These are phyloP conservation scores for Turnix velox DNA, from an alignment of 2,113 vertebrate genomes.

Conservation along the genomic window DNA sequence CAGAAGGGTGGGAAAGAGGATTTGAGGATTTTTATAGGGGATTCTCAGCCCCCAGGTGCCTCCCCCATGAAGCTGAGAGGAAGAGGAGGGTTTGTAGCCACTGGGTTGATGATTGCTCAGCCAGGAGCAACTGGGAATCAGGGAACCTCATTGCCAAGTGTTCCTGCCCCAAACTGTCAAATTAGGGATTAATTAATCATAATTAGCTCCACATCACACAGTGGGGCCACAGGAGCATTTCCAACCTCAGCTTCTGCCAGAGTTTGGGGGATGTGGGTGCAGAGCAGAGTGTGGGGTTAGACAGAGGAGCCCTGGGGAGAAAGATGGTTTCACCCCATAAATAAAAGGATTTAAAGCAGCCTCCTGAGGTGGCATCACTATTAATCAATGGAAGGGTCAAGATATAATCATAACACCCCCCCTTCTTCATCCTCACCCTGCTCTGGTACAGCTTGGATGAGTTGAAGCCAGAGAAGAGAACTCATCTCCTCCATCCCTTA, in stretches of 20 bases:
- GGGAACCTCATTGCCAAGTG: neutral
- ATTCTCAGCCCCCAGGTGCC: neutral
- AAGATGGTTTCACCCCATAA: neutral
- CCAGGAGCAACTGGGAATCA: fast-evolving
- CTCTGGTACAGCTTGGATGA: neutral
- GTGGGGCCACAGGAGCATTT: fast-evolving
- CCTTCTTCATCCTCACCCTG: neutral
- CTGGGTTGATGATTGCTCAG: fast-evolving
- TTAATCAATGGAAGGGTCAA: neutral
- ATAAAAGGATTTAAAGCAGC: neutral
- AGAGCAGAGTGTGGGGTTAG: fast-evolving
- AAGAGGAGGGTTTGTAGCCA: neutral
- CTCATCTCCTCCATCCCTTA: neutral
- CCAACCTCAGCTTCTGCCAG: neutral
- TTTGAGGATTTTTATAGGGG: fast-evolving
- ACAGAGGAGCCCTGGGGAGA: neutral
- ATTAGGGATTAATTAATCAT: neutral
- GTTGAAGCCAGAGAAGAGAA: neutral
- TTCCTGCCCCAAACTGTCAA: neutral
- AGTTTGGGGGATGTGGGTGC: fast-evolving
- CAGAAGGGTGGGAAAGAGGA: neutral
- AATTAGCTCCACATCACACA: neutral
- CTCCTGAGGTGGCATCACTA: fast-evolving
- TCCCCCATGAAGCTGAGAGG: neutral
- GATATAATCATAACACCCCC: neutral